These are phyloP conservation scores for silkworm (Bombyx mori) DNA, from an alignment of 1,140 invertebrate species.

Conservation along the genomic window ASM3026992v2 NC_085115.1:10932501-10933000, in stretches of 20 bases:
- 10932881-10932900: no score
- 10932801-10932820: no score
- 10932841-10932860: no score
- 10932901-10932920: no score
- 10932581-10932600: slow-evolving; percentile 93
- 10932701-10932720: slow-evolving; percentile 90
- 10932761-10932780: neutral
- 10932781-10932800: no score
- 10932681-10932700: slow-evolving; percentile 78
- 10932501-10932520: neutral
- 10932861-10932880: no score
- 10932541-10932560: slow-evolving; percentile 91
- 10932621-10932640: slow-evolving; percentile 92
- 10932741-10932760: slow-evolving; percentile 68
- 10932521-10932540: slow-evolving; percentile 71
- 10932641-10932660: slow-evolving; percentile 97
- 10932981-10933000: no score
- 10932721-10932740: slow-evolving; percentile 93
- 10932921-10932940: no score
- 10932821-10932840: no score
- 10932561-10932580: slow-evolving; percentile 91
- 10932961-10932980: no score
- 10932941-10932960: no score
- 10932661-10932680: slow-evolving; percentile 90
- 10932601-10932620: slow-evolving; percentile 84